A percentile compares a stretch with the other conserved stretches of the same genome.
Conservation (phyloP, 2,797 vertebrate species). For the Peromyscus attwateri region DNA sequence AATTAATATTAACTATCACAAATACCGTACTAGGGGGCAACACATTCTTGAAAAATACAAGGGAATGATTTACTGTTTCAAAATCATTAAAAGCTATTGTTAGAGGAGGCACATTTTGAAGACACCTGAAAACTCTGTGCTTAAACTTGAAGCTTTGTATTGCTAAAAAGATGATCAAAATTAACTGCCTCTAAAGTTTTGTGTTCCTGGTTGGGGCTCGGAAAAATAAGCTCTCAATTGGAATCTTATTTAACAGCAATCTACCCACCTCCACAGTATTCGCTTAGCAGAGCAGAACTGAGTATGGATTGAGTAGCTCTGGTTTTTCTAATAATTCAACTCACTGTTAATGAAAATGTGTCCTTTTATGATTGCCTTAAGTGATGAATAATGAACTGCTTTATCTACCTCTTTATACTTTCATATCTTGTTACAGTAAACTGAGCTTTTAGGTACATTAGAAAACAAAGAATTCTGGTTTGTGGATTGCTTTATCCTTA, state of each 20-base stretch:
- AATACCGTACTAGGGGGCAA: neutral
- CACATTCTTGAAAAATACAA: neutral
- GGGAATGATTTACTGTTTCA: neutral
- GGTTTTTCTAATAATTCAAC: conserved; percentile 66
- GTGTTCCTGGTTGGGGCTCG: conserved; percentile 39
- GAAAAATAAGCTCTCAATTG: conserved; percentile 61
- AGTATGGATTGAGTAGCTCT: conserved; percentile 62
- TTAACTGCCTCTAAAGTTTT: conserved; percentile 46
- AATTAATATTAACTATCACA: neutral
- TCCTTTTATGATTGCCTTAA: conserved; percentile 62
- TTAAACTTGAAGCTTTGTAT: conserved; percentile 52
- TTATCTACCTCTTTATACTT: conserved; percentile 23
- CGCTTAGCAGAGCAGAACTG: conserved; percentile 47
- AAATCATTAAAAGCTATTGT: conserved; percentile 60
- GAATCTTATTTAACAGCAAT: conserved; percentile 66
- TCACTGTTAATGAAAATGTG: conserved; percentile 60
- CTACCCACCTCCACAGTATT: conserved; percentile 22
- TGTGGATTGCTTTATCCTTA: conserved; percentile 49
- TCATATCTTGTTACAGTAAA: conserved; percentile 63
- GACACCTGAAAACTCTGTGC: conserved; percentile 22
- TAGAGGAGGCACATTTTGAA: conserved; percentile 28
- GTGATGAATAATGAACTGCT: conserved; percentile 59
- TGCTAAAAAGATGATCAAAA: conserved; percentile 42
- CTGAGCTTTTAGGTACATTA: conserved; percentile 48
- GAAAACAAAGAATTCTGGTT: conserved; percentile 49